Base-by-base conservation (phyloP, 2,797 vertebrate species). In the Typhlichthys subterraneus region DNA sequence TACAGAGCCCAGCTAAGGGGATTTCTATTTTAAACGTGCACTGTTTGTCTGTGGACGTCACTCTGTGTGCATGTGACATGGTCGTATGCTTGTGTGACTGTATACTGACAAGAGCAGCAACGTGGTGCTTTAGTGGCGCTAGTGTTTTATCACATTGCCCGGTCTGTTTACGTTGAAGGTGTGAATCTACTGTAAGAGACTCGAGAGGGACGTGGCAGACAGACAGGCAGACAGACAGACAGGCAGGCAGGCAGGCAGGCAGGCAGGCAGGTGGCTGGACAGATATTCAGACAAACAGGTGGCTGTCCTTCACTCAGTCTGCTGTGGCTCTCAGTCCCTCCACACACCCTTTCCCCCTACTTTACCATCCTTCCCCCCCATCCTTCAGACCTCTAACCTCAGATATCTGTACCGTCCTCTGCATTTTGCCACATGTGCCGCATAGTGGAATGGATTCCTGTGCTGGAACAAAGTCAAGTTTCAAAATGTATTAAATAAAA, bases 381-480 rank as follows among this genome's bases (percentile, higher is more conserved):
- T 77, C 83, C 85, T 79, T 81, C 76, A 77, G 83, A 87, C 87
- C 87, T 84, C 82, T 12, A 12, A 19, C 56, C 42, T 19, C 54
- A 85, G 85, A 71, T 75, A 86, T 85, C 72, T 68, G 57, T 83
- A 67, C 76, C 81, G 81, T 88, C 69, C 77, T 84, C 49, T 72
- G 87, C 73, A 89, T 89, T 79, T 64, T 63, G 59, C 67, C 79
- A 82, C 84, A 69, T 87, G 82, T 23, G 23, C 23, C 23, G 23
- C 23, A 23, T 23, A 23, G 23, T 23, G 23, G 23, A 23, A 23
- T 4, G 23, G 23, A 23, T 23, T 23, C 23, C 3, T 23, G 3
- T 23, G 3, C 3, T 23, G 23, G 2, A 23, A 23, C 19, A 23
- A 23, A 23, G 19, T 23, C 19, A 23, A 23, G 19, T 23, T 23